These are phyloP conservation scores for Lymantria dispar DNA, from an alignment of 2,888 invertebrate species.

Conservation along the genomic window DNA sequence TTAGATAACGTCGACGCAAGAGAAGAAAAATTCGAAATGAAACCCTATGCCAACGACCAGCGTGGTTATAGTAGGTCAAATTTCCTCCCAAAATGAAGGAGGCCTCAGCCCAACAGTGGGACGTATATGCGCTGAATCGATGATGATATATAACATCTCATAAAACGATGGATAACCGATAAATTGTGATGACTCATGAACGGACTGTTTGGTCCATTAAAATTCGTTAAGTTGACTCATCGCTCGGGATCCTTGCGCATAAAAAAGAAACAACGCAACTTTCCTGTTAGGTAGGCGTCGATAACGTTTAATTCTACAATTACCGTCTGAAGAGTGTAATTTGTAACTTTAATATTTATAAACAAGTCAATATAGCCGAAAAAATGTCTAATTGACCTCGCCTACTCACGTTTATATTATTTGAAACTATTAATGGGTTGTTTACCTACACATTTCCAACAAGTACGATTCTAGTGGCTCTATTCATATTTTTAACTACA, in stretches of 20 bases:
- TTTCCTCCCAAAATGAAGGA: too few species aligned
- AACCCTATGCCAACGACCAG: too few species aligned
- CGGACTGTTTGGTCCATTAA: constrained; percentile 24
- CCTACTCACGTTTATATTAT: constrained; percentile 33
- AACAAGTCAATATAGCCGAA: constrained; percentile 23
- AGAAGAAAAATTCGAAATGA: too few species aligned
- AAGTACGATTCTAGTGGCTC: constrained; percentile 8
- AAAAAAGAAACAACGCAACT: constrained; percentile 15
- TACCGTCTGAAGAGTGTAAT: not conserved
- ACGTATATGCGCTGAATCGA: too few species aligned
- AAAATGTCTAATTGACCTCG: constrained; percentile 31
- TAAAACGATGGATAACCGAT: not conserved
- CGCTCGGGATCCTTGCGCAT: constrained; percentile 13
- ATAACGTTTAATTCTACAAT: constrained; percentile 1
- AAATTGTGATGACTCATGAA: constrained; percentile 26
- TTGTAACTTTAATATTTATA: constrained; percentile 11
- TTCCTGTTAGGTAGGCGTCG: constrained; percentile 17
- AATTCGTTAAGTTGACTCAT: constrained; percentile 20
- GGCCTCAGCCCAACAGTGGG: too few species aligned
- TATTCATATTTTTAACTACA: too few species aligned
- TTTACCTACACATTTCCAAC: constrained; percentile 17
- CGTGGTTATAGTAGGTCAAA: too few species aligned
- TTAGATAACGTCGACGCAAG: too few species aligned
- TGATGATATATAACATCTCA: too few species aligned
- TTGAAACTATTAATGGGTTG: constrained; percentile 24